Evolutionary conservation across 53 echinoderm and acorn worm genomes (phyloP).

Genomic region (Antedon mediterranea): DNA sequence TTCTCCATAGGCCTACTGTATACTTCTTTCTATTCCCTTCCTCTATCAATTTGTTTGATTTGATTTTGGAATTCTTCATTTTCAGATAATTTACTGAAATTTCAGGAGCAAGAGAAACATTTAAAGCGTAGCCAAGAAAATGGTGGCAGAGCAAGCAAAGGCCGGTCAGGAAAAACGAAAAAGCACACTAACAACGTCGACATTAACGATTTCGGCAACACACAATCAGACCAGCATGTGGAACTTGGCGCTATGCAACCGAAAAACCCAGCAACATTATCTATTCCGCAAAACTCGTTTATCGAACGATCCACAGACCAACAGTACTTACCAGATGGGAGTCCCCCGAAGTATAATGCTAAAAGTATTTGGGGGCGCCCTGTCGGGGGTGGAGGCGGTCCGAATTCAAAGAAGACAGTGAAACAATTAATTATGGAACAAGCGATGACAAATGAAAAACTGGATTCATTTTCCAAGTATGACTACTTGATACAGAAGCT

Average conservation of each 20-base stretch:
- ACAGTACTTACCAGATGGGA: background rate
- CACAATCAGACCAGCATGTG: background rate
- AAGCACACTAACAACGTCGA: background rate
- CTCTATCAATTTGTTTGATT: too few species aligned
- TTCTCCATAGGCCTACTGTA: too few species aligned
- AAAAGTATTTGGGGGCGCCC: background rate
- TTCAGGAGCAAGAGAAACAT: background rate
- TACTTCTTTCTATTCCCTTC: too few species aligned
- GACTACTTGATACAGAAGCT: constrained; percentile 97
- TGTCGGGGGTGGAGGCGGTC: background rate
- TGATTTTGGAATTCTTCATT: background rate
- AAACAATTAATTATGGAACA: constrained; percentile 71
- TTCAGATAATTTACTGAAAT: background rate
- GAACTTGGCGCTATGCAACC: background rate
- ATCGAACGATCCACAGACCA: background rate
- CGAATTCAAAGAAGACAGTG: constrained; percentile 34
- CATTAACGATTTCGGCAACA: background rate
- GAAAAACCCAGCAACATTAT: background rate
- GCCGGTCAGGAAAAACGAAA: background rate
- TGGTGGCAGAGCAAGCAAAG: background rate
- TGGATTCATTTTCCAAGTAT: constrained; percentile 67
- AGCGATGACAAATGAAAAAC: constrained; percentile 23
- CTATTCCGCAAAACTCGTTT: background rate
- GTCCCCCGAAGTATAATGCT: background rate
- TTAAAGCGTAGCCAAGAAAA: background rate